Base-by-base conservation (phyloP, 2,888 invertebrate species). In the Parnassius apollo region DNA sequence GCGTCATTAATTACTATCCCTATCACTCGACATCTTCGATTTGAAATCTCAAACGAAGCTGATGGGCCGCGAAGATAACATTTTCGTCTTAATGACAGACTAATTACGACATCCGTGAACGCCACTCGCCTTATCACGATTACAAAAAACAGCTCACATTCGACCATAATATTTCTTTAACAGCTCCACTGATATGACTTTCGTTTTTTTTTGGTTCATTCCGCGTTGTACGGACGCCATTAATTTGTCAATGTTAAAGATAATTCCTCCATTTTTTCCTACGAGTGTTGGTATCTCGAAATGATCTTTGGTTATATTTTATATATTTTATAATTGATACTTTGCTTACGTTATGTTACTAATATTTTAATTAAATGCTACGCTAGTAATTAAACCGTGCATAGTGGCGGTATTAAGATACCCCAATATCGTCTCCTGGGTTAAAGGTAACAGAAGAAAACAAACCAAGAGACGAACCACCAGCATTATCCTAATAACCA, bases 61-160 rank as follows among this genome's bases (percentile, higher is more conserved):
- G 81, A 84, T 81, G 74, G 72, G 69, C 69, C 65, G 45, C 52
- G 62, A 35, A 78, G 85, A 86, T 85, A 83, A 81, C 65, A 67
- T 69, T 75, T 75, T 71, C 72, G 68, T 72, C 69, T 73, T 71
- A 78, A 76, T 79, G 83, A 82, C 82, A 83, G 80, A 79, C 78
- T 83, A 82, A 84, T 84, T 80, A 77, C 71, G 72, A 71, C 68
- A 69, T 69, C 56, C 64, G 69, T 71, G 67, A 69, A 65, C 65
- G 64, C 61, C 65, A 65, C 61, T 65, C 55, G 46, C 13, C 49
- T 69, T 71, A 72, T 72, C 72, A 60, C 53, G 63, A 69, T 68
- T 65, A 68, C 64, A 66, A 69, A 69, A 69, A 59, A 57, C 35
- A 59, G 18, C 57, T 48, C 56, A 25, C 11, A 48, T 44, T 35